phyloP scores from a whole-genome alignment of 30 jellyfish, hydroid and myxozoan species.

The Turritopsis rubra region DNA sequence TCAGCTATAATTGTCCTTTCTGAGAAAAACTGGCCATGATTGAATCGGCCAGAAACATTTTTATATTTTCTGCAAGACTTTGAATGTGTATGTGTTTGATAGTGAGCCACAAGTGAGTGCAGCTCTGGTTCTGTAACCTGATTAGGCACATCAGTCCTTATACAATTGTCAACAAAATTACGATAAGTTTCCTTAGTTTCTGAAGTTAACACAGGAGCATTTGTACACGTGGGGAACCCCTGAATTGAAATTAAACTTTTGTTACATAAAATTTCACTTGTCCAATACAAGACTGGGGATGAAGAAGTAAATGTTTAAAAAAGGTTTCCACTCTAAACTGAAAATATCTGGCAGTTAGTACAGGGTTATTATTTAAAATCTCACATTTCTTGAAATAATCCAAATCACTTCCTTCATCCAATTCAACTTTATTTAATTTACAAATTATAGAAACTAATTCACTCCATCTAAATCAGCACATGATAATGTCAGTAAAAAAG shows the following conservation, averaged over 20 bases:
- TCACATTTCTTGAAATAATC: not conserved
- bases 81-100: not conserved
- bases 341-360: conserved; percentile 5
- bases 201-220: not conserved
- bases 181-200: not conserved
- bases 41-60: not conserved
- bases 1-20: no score
- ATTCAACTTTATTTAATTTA: not conserved
- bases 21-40: not conserved
- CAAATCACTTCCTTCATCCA: not conserved
- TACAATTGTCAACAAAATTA: not conserved
- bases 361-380: conserved; percentile 5
- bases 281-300: no score
- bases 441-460: conserved; percentile 1
- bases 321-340: no score
- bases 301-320: not conserved
- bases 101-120: not conserved
- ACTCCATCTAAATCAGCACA: conserved; percentile 24
- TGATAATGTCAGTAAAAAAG: not conserved
- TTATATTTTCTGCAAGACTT: not conserved
- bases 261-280: no score
- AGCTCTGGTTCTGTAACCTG: conserved; percentile 6
- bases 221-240: not conserved
- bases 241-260: not conserved
- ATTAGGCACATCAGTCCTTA: not conserved